phyloP scores from a whole-genome alignment of 2,888 invertebrate species.

The Lepidonotus clava region DNA sequence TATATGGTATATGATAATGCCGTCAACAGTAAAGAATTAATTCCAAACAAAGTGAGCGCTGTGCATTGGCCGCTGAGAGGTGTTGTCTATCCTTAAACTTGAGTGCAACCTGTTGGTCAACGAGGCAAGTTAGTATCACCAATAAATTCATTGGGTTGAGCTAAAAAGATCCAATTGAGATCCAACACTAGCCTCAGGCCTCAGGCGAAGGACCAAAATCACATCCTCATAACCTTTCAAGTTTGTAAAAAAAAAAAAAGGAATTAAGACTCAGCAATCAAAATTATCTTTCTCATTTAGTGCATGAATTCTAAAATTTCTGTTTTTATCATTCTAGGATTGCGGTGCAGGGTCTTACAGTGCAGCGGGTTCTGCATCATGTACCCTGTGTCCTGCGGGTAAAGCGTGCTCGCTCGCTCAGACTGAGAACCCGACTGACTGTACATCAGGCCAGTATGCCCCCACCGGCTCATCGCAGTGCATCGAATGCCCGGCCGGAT shows the following conservation, averaged over 20 bases:
- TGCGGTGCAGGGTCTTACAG: conserved; percentile 67
- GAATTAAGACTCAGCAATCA: not conserved
- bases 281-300: not conserved
- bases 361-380: conserved; percentile 70
- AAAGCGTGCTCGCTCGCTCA: conserved; percentile 67
- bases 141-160: not conserved
- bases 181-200: not conserved
- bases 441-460: conserved; percentile 72
- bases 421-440: conserved; percentile 69
- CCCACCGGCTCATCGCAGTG: conserved; percentile 68
- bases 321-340: conserved; percentile 26
- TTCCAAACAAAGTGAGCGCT: too few species aligned
- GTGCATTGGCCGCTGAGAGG: too few species aligned
- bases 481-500: conserved; percentile 74
- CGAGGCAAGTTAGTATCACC: not conserved
- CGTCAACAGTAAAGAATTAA: too few species aligned
- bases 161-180: not conserved
- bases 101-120: too few species aligned
- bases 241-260: not conserved
- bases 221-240: not conserved
- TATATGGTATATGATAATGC: too few species aligned
- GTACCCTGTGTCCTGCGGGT: conserved; percentile 74
- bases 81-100: too few species aligned
- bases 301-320: not conserved
- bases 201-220: not conserved